Evolutionary conservation across 1,140 invertebrate species (phyloP).

Genomic region (Brevipalpus yothersi): DNA sequence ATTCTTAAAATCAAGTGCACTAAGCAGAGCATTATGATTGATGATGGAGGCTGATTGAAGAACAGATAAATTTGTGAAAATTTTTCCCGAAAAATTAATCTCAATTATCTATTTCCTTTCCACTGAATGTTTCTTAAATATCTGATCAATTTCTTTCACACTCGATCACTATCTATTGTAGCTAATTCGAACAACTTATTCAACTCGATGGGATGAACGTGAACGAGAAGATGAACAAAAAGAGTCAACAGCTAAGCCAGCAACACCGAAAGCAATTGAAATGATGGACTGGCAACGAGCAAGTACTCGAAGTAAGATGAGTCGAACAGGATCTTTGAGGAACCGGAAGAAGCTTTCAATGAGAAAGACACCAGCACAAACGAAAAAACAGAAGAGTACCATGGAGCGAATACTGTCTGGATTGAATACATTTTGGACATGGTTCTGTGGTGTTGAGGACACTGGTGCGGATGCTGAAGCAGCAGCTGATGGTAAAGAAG

Average conservation of each 20-base stretch:
- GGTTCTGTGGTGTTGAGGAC: conserved; percentile 6
- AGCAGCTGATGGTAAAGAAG: background rate
- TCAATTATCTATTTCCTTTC: background rate
- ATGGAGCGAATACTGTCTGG: background rate
- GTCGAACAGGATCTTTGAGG: background rate
- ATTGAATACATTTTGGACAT: conserved; percentile 1
- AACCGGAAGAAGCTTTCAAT: background rate
- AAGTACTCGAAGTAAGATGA: background rate
- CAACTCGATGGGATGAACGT: conserved; percentile 10
- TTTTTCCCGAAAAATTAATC: background rate
- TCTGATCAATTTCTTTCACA: background rate
- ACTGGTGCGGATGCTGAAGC: background rate
- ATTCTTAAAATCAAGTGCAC: too few species aligned
- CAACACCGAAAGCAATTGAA: background rate
- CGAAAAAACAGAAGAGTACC: background rate
- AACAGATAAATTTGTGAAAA: background rate
- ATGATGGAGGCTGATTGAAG: too few species aligned
- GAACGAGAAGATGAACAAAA: conserved; percentile 11
- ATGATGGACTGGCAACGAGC: background rate
- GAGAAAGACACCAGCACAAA: background rate
- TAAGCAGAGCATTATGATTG: too few species aligned
- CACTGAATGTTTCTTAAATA: background rate
- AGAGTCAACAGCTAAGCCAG: conserved; percentile 5
- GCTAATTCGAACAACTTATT: conserved; percentile 14
- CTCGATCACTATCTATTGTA: background rate